phyloP scores from a whole-genome alignment of 2,797 vertebrate genomes.

The Pangasius sanitwongsei region DNA sequence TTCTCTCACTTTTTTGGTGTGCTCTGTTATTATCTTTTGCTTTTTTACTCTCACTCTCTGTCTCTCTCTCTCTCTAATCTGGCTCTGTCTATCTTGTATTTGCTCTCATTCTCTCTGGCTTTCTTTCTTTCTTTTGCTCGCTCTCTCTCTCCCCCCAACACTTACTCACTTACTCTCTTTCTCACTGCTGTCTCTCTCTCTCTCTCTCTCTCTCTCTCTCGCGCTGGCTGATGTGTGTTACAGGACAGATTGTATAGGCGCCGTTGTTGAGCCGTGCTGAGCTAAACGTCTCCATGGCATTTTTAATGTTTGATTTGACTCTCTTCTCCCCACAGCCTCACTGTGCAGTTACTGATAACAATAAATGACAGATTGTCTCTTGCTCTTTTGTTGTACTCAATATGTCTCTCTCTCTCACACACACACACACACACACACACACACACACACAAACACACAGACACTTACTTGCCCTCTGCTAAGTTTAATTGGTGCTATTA shows the following conservation, averaged over 20 bases:
- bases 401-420: not conserved
- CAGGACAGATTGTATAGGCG: not conserved
- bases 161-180: no score
- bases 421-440: not conserved
- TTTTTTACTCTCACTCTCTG: not conserved
- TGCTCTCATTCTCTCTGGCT: not conserved
- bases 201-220: not conserved
- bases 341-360: slow-evolving; percentile 14
- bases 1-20: no score
- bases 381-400: not conserved
- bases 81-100: not conserved
- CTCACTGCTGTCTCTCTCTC: not conserved
- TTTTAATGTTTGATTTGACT: not conserved
- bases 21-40: not conserved
- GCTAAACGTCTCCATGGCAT: not conserved
- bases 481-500: slow-evolving; percentile 36
- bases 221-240: not conserved
- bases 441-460: not conserved
- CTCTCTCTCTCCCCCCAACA: not conserved
- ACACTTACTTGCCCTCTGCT: not conserved
- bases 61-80: not conserved
- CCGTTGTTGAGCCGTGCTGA: not conserved
- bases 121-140: not conserved
- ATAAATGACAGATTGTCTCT: not conserved
- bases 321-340: not conserved